Evolutionary conservation across 2,113 vertebrate genomes (phyloP).

Genomic region (Sula dactylatra): DNA sequence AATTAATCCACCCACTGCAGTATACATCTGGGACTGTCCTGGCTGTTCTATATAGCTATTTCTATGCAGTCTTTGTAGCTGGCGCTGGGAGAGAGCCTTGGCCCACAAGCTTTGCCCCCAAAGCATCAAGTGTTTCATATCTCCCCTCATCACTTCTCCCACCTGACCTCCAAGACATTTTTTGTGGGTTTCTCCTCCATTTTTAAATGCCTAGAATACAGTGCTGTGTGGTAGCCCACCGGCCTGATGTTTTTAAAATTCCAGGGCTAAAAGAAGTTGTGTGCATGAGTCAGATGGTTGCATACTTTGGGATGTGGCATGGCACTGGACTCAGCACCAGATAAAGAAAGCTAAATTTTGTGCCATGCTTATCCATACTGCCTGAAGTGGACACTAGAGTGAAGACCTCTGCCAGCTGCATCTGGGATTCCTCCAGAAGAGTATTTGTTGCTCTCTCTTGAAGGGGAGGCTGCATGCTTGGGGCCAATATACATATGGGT

Average conservation of each 20-base stretch:
- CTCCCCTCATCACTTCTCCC: background rate
- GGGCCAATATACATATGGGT: background rate
- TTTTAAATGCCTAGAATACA: background rate
- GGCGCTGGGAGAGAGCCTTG: background rate
- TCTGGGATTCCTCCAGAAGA: background rate
- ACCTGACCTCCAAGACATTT: background rate
- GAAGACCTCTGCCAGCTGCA: background rate
- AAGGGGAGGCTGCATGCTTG: background rate
- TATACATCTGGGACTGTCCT: background rate
- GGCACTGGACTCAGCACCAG: background rate
- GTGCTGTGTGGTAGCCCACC: background rate
- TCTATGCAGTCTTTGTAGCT: background rate
- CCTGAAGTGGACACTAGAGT: background rate
- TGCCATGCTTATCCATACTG: background rate
- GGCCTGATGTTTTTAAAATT: background rate
- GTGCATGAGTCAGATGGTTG: background rate
- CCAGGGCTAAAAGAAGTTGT: background rate
- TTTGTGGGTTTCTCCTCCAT: background rate
- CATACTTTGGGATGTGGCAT: accelerated
- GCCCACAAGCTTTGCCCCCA: background rate
- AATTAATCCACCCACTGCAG: background rate
- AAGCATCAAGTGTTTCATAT: background rate
- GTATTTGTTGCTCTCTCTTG: background rate
- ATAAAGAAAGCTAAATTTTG: background rate
- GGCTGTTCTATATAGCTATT: background rate